Conservation (phyloP, 2,888 invertebrate species). For the Scaptomyza reducta region DNA sequence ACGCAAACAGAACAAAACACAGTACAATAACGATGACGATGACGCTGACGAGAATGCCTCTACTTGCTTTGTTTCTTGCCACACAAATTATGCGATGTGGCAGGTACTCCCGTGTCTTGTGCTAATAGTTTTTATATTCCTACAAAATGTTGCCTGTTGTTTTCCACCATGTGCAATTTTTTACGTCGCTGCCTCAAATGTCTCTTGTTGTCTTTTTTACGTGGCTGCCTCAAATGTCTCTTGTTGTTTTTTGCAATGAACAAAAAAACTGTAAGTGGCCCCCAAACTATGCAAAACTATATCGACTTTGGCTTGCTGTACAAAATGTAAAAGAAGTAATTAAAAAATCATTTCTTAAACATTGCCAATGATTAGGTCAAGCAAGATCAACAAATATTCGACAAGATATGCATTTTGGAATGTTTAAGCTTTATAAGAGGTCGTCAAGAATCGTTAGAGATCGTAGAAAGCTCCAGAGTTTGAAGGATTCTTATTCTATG, state of each 20-base stretch:
- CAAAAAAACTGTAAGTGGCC: slow-evolving; percentile 13
- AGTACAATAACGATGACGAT: not conserved
- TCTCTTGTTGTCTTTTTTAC: not conserved
- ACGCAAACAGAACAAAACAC: slow-evolving; percentile 14
- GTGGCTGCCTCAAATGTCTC: no score
- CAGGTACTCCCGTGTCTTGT: slow-evolving; percentile 38
- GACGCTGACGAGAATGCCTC: no score
- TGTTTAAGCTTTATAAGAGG: no score
- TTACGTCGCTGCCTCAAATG: slow-evolving; percentile 36
- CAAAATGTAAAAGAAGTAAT: not conserved
- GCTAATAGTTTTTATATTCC: slow-evolving; percentile 17
- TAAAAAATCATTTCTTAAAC: not conserved
- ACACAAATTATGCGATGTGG: slow-evolving; percentile 32
- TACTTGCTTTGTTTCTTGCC: not conserved
- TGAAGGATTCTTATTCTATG: no score
- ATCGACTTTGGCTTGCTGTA: not conserved
- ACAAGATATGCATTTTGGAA: no score
- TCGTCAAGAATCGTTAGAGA: no score
- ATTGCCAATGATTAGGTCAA: not conserved
- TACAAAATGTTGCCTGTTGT: slow-evolving; percentile 3
- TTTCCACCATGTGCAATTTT: slow-evolving; percentile 42
- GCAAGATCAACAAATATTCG: not conserved
- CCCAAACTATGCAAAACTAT: slow-evolving; percentile 13
- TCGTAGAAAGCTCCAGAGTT: no score
- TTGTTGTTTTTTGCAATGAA: not conserved